phyloP scores from a whole-genome alignment of 2,797 vertebrate species.

The Anas bernieri region DNA sequence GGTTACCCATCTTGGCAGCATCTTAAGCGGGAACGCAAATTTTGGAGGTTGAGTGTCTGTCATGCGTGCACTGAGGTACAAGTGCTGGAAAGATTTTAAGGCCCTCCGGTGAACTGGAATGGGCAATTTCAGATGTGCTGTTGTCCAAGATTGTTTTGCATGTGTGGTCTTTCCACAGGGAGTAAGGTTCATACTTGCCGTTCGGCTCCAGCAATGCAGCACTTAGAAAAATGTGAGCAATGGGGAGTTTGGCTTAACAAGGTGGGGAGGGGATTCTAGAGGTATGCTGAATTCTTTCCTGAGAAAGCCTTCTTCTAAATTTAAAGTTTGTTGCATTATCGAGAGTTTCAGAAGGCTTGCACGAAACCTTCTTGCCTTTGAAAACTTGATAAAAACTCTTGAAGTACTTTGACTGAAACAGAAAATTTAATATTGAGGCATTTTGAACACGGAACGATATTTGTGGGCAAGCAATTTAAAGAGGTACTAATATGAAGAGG shows the following conservation, averaged over 20 bases:
- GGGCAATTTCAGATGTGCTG: neutral
- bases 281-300: neutral
- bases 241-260: conserved; percentile 8
- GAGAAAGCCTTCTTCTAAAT: neutral
- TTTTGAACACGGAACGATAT: neutral
- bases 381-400: conserved; percentile 27
- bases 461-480: conserved; percentile 48
- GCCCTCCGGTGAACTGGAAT: neutral
- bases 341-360: neutral
- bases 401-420: conserved; percentile 45
- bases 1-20: neutral
- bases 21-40: fast-evolving
- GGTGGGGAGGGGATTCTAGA: conserved; percentile 20
- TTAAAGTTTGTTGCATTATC: conserved; percentile 32
- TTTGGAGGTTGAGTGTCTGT: neutral
- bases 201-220: neutral
- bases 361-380: conserved; percentile 40
- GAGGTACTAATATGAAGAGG: conserved; percentile 25
- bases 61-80: fast-evolving
- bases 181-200: neutral
- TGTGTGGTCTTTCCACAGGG: neutral
- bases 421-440: conserved; percentile 46
- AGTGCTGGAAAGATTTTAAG: neutral
- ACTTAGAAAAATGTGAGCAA: neutral
- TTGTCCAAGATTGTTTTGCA: neutral